Conservation (phyloP, 2,797 vertebrate species). For the Morelia viridis region DNA sequence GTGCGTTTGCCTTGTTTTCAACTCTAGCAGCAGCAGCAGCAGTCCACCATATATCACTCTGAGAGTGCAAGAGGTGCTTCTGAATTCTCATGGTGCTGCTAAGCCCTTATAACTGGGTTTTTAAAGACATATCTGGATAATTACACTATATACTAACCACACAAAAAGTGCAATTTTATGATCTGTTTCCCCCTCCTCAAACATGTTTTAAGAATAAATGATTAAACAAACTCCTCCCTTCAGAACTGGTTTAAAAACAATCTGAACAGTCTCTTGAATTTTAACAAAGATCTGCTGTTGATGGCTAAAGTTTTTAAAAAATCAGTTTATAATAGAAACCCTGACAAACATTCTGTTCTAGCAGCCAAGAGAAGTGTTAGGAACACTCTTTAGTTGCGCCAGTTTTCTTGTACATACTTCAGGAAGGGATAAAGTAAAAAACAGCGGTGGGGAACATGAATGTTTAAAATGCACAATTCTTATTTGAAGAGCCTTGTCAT, state of each 20-base stretch:
- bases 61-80: not conserved
- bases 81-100: not conserved
- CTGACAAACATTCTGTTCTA: not conserved
- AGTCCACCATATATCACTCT: not conserved
- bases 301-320: slow-evolving; percentile 33
- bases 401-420: slow-evolving; percentile 11
- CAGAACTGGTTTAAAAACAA: slow-evolving; percentile 29
- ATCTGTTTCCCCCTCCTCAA: not conserved
- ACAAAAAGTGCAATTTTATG: not conserved
- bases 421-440: not conserved
- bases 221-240: not conserved
- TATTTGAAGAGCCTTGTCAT: too few relatives aligned
- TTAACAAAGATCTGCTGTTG: slow-evolving; percentile 5
- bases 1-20: not conserved
- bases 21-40: too few relatives aligned
- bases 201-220: not conserved
- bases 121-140: not conserved
- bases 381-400: slow-evolving; percentile 9
- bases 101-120: not conserved
- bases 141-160: not conserved
- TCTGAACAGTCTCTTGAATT: not conserved
- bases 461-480: not conserved
- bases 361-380: slow-evolving; percentile 9
- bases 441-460: not conserved
- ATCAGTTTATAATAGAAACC: not conserved